Base-by-base conservation (phyloP, 1,140 invertebrate species). In the Anastatus disparis region DNA sequence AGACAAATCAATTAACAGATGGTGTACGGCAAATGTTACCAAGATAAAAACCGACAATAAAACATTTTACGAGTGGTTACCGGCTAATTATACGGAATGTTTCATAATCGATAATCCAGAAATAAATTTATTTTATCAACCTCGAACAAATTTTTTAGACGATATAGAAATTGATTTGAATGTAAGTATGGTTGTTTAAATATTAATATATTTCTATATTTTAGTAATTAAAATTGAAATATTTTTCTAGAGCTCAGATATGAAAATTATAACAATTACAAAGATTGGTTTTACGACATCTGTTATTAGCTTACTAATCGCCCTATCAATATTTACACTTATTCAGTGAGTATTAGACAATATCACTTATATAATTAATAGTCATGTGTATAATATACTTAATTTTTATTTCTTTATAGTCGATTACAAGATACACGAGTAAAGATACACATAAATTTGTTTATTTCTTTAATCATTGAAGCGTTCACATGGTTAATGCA, bases 1-100 rank as follows among this genome's bases (percentile, higher is more conserved):
- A 12, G 24, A 50, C 3, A 24, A 13, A 50, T 20, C 61, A 22
- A 50, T 50, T 3, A 63, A 7, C 61, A 63, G 61, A 63, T 63
- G 61, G 61, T 63, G 61, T 20, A 50, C 46, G n/a, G 46, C 27
- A 50, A 31, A 42, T 20, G 9, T 42, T 2, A 53, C 31, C 9
- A 29, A 53, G 31, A 63, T 63, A 50, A 63, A 15, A 15, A 44
- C n/a, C 29, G 22, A 48, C 59, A 62, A 63, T 50, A 2, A 9
- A 6, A 63, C 44, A 31, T 10, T 38, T 17, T 50, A 22, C 20
- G 12, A 50, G 20, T 63, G 42, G 44, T 24, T 13, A 2, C 17
- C 27, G 10, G 26, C 4, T n/a, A 35, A 63, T 52, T 22, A 31
- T 35, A 22, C 46, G 4, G 46, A 38, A 26, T 52, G 29, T 17